Evolutionary conservation across 2,113 vertebrate genomes (phyloP).

Genomic region (Eurystomus gularis): DNA sequence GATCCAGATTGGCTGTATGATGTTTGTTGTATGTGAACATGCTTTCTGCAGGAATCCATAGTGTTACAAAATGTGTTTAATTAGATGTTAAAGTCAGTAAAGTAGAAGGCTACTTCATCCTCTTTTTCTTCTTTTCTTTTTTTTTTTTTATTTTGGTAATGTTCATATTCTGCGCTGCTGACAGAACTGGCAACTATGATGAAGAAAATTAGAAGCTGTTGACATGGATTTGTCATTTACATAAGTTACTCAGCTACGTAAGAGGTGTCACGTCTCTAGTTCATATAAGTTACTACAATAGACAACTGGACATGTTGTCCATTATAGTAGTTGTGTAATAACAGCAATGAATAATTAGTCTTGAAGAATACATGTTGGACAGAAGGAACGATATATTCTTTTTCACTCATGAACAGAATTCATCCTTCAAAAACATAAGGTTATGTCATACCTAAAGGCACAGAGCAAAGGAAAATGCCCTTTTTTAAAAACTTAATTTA

Average conservation of each 20-base stretch:
- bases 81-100: background rate
- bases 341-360: background rate
- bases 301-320: background rate
- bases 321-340: background rate
- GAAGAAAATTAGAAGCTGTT: constrained; percentile 6
- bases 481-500: background rate
- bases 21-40: background rate
- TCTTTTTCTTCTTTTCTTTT: no score
- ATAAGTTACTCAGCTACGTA: background rate
- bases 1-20: background rate
- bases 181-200: background rate
- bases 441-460: background rate
- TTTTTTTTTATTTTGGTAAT: background rate
- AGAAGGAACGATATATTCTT: background rate
- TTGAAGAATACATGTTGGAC: background rate
- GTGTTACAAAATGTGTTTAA: background rate
- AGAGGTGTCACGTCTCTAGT: background rate
- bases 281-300: background rate
- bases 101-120: background rate
- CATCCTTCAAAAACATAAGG: background rate
- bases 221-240: background rate
- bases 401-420: background rate
- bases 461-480: background rate
- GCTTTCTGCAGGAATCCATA: background rate
- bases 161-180: background rate